A percentile compares a stretch with the other conserved stretches of the same genome.
phyloP scores from a whole-genome alignment of 2,113 vertebrate genomes.

The Progne subis region DNA sequence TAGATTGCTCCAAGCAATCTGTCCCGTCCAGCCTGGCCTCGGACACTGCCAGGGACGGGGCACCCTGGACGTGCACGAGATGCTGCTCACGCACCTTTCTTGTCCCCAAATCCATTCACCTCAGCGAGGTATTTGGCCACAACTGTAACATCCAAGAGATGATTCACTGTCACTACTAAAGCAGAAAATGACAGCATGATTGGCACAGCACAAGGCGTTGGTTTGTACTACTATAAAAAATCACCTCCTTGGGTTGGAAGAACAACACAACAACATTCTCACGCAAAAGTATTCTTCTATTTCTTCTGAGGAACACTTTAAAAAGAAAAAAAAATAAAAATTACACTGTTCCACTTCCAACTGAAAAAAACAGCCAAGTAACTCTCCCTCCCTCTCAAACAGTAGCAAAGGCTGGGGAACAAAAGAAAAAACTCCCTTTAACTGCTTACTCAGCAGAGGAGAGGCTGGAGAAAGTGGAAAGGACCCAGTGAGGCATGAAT shows the following conservation, averaged over 20 bases:
- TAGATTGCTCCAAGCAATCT: neutral
- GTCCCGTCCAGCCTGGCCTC: neutral
- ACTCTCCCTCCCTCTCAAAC: neutral
- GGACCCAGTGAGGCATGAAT: neutral
- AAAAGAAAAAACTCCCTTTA: neutral
- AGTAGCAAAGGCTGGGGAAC: neutral
- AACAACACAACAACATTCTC: neutral
- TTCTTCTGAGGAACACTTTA: neutral
- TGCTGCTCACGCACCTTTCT: neutral
- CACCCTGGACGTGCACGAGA: accelerated
- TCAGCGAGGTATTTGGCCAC: accelerated
- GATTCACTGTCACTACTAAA: neutral
- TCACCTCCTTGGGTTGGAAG: neutral
- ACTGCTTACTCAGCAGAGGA: slow-evolving; percentile 16
- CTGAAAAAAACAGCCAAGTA: neutral
- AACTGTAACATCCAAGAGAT: neutral
- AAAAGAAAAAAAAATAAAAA: neutral
- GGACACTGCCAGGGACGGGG: neutral
- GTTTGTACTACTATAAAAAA: neutral
- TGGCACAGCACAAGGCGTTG: neutral
- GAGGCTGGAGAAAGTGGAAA: slow-evolving; percentile 1
- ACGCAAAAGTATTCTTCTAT: neutral
- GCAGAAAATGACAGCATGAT: neutral
- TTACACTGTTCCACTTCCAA: neutral
- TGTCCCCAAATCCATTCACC: accelerated